Conservation (phyloP, 2,797 vertebrate species). For the Halcyon badia region DNA sequence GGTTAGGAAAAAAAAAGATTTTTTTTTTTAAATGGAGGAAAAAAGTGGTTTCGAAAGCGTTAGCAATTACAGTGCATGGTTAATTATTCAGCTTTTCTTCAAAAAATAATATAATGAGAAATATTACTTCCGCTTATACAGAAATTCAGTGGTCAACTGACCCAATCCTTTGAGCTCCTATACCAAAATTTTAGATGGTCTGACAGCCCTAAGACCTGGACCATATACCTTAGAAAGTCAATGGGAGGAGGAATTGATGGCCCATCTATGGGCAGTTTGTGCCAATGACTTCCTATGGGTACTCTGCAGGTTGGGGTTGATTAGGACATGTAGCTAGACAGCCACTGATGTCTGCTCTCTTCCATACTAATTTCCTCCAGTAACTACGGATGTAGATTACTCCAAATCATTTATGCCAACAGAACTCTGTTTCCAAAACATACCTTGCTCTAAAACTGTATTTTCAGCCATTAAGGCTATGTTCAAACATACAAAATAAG, state of each 20-base stretch:
- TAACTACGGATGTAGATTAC: background rate
- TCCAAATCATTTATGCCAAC: background rate
- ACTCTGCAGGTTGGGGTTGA: background rate
- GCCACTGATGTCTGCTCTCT: background rate
- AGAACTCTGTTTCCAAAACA: background rate
- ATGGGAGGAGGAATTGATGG: background rate
- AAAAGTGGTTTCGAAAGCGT: background rate
- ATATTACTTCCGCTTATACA: background rate
- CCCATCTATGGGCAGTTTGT: background rate
- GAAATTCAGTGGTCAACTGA: background rate
- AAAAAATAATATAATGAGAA: background rate
- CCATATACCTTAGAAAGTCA: background rate
- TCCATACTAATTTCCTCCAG: background rate
- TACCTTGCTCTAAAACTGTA: background rate
- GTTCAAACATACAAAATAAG: background rate
- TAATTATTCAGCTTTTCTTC: background rate
- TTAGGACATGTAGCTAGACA: background rate
- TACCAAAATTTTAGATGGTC: background rate
- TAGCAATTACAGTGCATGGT: background rate
- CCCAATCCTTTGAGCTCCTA: background rate
- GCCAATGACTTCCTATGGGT: accelerated
- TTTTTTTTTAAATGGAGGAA: background rate
- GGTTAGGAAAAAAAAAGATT: background rate
- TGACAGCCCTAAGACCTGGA: background rate
- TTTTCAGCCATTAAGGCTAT: background rate